Conservation (phyloP, 2,797 vertebrate species). For the Acanthis flammea region DNA sequence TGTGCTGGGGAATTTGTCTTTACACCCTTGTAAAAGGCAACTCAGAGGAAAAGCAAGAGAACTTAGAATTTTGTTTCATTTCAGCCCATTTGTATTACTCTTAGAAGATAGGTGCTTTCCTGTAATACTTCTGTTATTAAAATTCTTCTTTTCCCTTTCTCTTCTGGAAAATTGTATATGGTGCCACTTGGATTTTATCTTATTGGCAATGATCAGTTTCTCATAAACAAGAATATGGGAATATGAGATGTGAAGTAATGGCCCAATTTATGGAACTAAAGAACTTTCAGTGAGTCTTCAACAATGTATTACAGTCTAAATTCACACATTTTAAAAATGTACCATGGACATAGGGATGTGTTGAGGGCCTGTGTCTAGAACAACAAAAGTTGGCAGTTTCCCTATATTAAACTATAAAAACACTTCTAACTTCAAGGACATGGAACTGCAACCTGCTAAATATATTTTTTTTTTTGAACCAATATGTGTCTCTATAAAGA, state of each 20-base stretch:
- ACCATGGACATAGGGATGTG: neutral
- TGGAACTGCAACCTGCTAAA: neutral
- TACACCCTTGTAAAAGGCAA: neutral
- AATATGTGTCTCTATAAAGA: neutral
- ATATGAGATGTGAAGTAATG: neutral
- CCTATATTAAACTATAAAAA: neutral
- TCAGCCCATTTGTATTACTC: neutral
- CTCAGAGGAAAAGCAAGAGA: neutral
- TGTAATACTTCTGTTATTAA: neutral
- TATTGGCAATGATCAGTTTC: neutral
- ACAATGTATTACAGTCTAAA: neutral
- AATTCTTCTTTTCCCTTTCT: neutral
- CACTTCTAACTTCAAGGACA: neutral
- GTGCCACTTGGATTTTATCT: neutral
- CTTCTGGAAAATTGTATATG: neutral
- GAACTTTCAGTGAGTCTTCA: neutral
- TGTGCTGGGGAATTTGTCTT: neutral
- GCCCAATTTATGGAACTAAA: neutral
- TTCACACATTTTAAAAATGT: neutral
- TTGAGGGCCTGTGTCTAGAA: neutral
- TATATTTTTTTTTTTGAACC: neutral
- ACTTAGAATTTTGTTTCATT: neutral
- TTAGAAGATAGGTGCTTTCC: neutral
- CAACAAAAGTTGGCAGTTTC: neutral
- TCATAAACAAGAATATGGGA: neutral